Evolutionary conservation across 2,113 vertebrate species (phyloP).

Genomic region (Daphoenositta chrysoptera): DNA sequence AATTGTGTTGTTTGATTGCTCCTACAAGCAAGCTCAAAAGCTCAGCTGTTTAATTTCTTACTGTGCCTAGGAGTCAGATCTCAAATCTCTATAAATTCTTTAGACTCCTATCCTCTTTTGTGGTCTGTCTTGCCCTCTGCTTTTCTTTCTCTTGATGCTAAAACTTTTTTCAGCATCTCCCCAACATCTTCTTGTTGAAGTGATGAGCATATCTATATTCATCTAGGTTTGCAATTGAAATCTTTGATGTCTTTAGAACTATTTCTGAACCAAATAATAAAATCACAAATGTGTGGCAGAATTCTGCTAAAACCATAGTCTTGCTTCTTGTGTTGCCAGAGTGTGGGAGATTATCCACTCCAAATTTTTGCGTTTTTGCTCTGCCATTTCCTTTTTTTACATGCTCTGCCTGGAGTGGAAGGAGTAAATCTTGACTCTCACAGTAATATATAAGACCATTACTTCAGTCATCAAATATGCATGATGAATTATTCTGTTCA

Average conservation of each 20-base stretch:
- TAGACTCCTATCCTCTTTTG: background rate
- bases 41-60: background rate
- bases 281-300: background rate
- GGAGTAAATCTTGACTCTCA: background rate
- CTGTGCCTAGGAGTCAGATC: background rate
- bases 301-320: background rate
- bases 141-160: background rate
- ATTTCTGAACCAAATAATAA: background rate
- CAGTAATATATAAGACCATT: background rate
- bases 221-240: background rate
- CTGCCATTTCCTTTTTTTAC: background rate
- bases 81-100: background rate
- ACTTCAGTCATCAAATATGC: background rate
- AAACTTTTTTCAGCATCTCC: background rate
- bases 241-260: background rate
- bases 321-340: background rate
- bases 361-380: background rate
- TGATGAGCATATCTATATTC: background rate
- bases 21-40: background rate
- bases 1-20: background rate
- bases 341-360: background rate
- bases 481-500: background rate
- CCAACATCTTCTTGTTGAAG: background rate
- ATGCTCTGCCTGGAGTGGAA: background rate
- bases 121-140: background rate